Conservation (phyloP, 2,797 vertebrate species). For the Myripristis jacobus region DNA sequence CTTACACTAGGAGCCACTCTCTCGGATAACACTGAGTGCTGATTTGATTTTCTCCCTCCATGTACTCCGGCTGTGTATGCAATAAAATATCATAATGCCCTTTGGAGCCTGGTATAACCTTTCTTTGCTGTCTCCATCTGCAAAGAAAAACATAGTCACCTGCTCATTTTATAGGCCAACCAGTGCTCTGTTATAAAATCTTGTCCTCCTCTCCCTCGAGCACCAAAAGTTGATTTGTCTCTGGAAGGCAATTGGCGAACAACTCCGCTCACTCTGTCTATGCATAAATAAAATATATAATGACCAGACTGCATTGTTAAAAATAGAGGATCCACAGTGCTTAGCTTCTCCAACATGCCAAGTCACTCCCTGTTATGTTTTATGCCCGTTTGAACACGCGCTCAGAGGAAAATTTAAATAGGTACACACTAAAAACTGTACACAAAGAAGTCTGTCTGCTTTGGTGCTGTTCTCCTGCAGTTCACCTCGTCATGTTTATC, state of each 20-base stretch:
- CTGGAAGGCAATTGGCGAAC: slow-evolving; percentile 25
- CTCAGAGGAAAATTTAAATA: slow-evolving; percentile 32
- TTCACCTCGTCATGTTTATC: slow-evolving; percentile 26
- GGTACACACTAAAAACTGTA: slow-evolving; percentile 32
- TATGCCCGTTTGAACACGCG: slow-evolving; percentile 47
- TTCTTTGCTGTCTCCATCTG: slow-evolving; percentile 63
- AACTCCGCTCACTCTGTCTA: slow-evolving; percentile 28
- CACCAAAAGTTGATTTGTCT: slow-evolving; percentile 54
- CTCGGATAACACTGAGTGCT: slow-evolving; percentile 12
- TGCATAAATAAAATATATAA: slow-evolving; percentile 74
- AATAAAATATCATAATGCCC: slow-evolving; percentile 64
- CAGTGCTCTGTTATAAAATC: slow-evolving; percentile 29
- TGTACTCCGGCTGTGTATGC: slow-evolving; percentile 28
- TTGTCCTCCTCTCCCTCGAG: slow-evolving; percentile 28
- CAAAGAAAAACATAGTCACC: slow-evolving; percentile 47
- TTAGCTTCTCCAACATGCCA: slow-evolving; percentile 28
- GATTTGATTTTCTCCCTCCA: slow-evolving; percentile 18
- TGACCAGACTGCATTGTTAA: slow-evolving; percentile 63
- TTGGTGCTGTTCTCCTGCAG: neutral
- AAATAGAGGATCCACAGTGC: slow-evolving; percentile 60
- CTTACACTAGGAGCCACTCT: slow-evolving; percentile 3
- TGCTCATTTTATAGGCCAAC: slow-evolving; percentile 34
- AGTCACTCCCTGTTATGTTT: slow-evolving; percentile 30
- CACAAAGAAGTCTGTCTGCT: neutral
- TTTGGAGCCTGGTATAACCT: slow-evolving; percentile 64